Base-by-base conservation (phyloP, 2,888 invertebrate species). In the Nycteola revayana region DNA sequence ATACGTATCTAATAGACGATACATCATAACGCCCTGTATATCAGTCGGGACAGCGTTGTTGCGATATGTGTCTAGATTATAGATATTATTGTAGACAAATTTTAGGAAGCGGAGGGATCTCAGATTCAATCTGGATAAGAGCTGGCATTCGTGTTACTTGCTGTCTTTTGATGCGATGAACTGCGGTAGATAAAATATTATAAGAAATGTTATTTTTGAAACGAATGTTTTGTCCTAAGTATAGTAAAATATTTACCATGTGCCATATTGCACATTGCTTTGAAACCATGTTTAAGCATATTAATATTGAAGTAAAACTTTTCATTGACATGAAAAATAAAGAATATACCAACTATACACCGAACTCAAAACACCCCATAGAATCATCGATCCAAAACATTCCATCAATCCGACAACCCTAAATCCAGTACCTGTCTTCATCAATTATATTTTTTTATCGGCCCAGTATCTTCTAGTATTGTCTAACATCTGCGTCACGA, bases 371-470 rank as follows among this genome's bases (percentile, higher is more conserved):
- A 21, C 21, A n/a, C 21, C 21, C 21, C 7, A 21, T 21, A 21
- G n/a, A 14, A 14, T 3, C 3, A 3, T 46, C 49, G 48, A 42
- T 29, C 39, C 48, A 40, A 25, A 47, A 39, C 34, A 36, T 48
- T 43, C 47, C 45, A 49, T 49, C 56, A 48, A 43, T 38, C 49
- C 43, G 47, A 59, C 51, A 58, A 39, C 55, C 45, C 42, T 52
- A 49, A 59, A 59, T 49, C 52, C 36, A 60, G 66, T 80, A 81
- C 79, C 81, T 84, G 82, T 82, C 83, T 74, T 74, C 83, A 86
- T 87, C 85, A 86, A 84, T 85, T 81, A 85, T 64, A 62, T 77
- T 83, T 83, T 80, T 85, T 82, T 75, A 73, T 68, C 66, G 60
- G 44, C 49, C 39, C 56, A 67, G 68, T 54, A 58, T 54, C 68